Conservation (phyloP, 2,113 vertebrate genomes). For the Lucifuga dentata region DNA sequence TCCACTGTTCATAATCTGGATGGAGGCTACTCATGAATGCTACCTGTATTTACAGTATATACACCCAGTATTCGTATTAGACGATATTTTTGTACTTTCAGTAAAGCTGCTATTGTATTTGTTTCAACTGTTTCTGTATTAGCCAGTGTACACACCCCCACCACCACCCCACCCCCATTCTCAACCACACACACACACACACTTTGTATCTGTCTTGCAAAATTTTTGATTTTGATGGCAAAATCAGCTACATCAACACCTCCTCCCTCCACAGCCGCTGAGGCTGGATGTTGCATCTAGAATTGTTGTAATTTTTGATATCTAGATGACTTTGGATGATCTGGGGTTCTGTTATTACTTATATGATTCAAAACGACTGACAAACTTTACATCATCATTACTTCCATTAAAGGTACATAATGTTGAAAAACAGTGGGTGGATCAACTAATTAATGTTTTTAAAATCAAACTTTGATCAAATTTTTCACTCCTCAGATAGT, state of each 20-base stretch:
- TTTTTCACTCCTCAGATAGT: slow-evolving; percentile 22
- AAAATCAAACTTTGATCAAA: slow-evolving; percentile 1
- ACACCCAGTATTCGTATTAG: background rate
- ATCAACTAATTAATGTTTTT: slow-evolving; percentile 1
- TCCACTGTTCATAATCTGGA: no score
- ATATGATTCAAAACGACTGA: no score
- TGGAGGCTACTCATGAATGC: no score
- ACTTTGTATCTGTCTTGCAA: no score
- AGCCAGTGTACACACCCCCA: no score
- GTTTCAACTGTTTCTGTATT: no score
- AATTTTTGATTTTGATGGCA: no score
- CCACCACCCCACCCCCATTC: no score
- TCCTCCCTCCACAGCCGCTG: no score
- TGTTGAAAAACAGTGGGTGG: background rate
- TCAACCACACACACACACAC: no score
- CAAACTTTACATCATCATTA: background rate
- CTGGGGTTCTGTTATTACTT: background rate
- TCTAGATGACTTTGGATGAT: background rate
- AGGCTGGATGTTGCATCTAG: no score
- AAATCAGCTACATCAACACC: background rate
- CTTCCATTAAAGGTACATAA: background rate
- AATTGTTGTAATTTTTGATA: slow-evolving; percentile 3
- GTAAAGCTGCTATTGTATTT: slow-evolving; percentile 14
- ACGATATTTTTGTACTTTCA: slow-evolving; percentile 18
- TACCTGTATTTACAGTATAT: slow-evolving; percentile 50